Evolutionary conservation across 2,888 invertebrate genomes (phyloP).

Genomic region (Thelaira solivaga): DNA sequence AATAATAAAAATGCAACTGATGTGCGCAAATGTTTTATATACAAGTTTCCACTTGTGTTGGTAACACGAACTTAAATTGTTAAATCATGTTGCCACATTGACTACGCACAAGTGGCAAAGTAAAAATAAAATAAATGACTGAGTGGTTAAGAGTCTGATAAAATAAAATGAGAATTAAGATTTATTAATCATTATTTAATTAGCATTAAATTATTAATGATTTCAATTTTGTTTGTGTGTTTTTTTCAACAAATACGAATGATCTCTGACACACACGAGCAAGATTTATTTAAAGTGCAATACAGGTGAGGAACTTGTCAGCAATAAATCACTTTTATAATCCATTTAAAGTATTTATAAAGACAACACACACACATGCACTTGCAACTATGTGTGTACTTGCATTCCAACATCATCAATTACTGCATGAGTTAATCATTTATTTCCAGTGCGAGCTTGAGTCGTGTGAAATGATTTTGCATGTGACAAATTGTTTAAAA

Average conservation of each 20-base stretch:
- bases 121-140: neutral
- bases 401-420: neutral
- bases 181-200: conserved; percentile 42
- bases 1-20: neutral
- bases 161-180: neutral
- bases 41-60: neutral
- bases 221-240: neutral
- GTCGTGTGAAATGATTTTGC: too few relatives aligned
- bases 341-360: neutral
- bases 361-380: neutral
- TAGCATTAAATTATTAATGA: conserved; percentile 27
- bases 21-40: neutral
- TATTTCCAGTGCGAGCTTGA: neutral
- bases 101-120: neutral
- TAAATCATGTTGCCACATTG: neutral
- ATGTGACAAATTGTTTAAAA: conserved; percentile 26
- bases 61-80: neutral
- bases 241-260: conserved; percentile 1
- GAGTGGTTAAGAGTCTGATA: neutral
- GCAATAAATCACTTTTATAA: conserved; percentile 46
- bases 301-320: conserved; percentile 37
- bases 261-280: neutral
- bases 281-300: conserved; percentile 29
- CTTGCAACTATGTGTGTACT: neutral
- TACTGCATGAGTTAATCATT: conserved; percentile 14